Evolutionary conservation across 2,113 vertebrate species (phyloP), one percentile per base, ranked within the genome.

Genomic region (Callocephalon fimbriatum): DNA sequence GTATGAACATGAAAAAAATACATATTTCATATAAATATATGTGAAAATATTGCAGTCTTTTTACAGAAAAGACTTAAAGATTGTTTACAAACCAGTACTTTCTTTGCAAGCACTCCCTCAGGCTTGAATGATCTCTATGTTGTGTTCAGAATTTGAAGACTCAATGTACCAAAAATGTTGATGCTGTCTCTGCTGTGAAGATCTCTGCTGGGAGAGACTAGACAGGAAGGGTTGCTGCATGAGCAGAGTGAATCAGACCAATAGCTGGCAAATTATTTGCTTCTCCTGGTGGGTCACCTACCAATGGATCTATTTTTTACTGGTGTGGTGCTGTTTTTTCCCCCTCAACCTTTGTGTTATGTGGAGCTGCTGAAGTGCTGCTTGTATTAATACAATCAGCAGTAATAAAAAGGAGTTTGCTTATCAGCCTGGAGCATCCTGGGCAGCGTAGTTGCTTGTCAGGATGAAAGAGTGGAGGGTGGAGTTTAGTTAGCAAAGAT

Each of bases 361-460:
- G 38, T 78, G 26, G 38, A 94, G 48, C 54, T 93, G 29, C 72
- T 76, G 51, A 50, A 90, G 44, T 48, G 37, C 53, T 85, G 51
- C 48, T 71, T 80, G 8, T 73, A 38, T 75, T 70, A 70, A 29
- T 63, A 53, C 13, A 31, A 42, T 61, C 25, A 48, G 53, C 66
- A 86, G 71, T 76, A 63, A 77, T 83, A 40, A 77, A 90, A 90
- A 90, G 32, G n/a, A 86, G 32, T 73, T 82, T 73, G 13, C 50
- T 70, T 83, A 76, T 88, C 59, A 67, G 42, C 42, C 31, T 66
- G 21, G 35, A 90, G 53, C 71, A 79, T 86, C 58, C 71, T 68
- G 61, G 48, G 53, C 73, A 79, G 11, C 27, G 35, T 42, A 53
- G 40, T 65, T 1, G 0, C 77, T 47, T 88, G 81, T 83, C 63